These are phyloP conservation scores for Notodonta dromedarius DNA, from an alignment of 2,888 invertebrate species.

Conservation along the genomic window DNA sequence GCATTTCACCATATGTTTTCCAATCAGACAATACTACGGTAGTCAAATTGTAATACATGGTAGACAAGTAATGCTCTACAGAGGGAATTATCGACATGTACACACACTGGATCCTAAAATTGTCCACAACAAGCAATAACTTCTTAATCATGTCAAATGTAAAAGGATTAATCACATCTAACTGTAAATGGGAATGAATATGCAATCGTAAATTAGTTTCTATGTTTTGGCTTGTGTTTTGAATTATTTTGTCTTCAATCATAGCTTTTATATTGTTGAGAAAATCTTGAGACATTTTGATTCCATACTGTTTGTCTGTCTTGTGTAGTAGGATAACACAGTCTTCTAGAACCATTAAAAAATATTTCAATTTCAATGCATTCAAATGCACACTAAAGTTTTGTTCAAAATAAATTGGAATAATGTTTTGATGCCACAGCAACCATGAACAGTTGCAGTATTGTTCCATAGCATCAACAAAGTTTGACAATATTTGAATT, in stretches of 20 bases:
- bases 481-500: constrained; percentile 86
- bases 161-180: constrained; percentile 89
- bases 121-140: constrained; percentile 83
- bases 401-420: constrained; percentile 90
- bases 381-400: constrained; percentile 87
- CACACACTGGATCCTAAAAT: constrained; percentile 80
- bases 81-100: constrained; percentile 87
- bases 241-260: constrained; percentile 84
- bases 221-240: constrained; percentile 92
- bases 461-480: constrained; percentile 82
- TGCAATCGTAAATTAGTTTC: constrained; percentile 97
- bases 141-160: constrained; percentile 87
- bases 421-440: constrained; percentile 91
- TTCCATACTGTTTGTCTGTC: constrained; percentile 61
- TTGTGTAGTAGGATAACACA: constrained; percentile 64
- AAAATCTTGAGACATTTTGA: constrained; percentile 62
- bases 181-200: constrained; percentile 95
- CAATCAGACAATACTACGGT: constrained; percentile 99
- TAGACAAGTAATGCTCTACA: constrained; percentile 96
- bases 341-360: constrained; percentile 76
- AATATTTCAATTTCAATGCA: constrained; percentile 84
- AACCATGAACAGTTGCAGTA: constrained; percentile 91
- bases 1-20: constrained; percentile 99
- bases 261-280: constrained; percentile 63
- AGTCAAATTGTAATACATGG: constrained; percentile 98